phyloP scores from a whole-genome alignment of 2,888 invertebrate species.

The Cantharis flavilabris region DNA sequence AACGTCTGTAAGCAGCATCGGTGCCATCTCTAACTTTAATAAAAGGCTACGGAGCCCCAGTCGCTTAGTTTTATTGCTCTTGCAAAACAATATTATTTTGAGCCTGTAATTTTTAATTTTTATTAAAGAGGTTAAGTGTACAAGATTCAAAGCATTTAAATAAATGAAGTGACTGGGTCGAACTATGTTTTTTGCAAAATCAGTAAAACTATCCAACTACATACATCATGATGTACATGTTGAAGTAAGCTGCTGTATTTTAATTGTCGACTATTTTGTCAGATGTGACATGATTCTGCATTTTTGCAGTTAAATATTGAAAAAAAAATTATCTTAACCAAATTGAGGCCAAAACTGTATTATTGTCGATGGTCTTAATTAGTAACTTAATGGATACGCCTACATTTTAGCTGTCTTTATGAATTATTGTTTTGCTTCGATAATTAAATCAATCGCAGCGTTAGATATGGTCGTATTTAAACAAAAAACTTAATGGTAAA shows the following conservation, averaged over 20 bases:
- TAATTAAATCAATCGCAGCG: constrained; percentile 4
- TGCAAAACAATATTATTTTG: constrained; percentile 40
- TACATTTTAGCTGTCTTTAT: not conserved
- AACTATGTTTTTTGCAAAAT: constrained; percentile 42
- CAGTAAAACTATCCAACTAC: constrained; percentile 46
- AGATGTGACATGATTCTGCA: constrained; percentile 42
- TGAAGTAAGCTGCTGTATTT: constrained; percentile 50
- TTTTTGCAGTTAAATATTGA: constrained; percentile 28
- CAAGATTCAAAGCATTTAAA: constrained; percentile 20
- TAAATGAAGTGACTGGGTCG: constrained; percentile 15
- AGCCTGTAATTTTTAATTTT: constrained; percentile 26
- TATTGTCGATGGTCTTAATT: constrained; percentile 1
- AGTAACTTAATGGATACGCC: not conserved
- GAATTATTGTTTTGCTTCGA: not conserved
- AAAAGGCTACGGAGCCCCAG: constrained; percentile 44
- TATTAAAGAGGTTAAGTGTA: constrained; percentile 20
- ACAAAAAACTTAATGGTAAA: constrained; percentile 5
- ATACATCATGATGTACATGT: constrained; percentile 35
- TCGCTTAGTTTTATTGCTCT: constrained; percentile 53
- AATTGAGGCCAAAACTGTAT: not conserved
- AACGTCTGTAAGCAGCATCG: constrained; percentile 42
- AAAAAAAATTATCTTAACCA: constrained; percentile 7
- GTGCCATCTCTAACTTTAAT: constrained; percentile 46
- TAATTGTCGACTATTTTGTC: constrained; percentile 43
- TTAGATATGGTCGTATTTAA: constrained; percentile 7